These are phyloP conservation scores for Pristis pectinata DNA, from an alignment of 2,797 vertebrate genomes.

Conservation along the genomic window DNA sequence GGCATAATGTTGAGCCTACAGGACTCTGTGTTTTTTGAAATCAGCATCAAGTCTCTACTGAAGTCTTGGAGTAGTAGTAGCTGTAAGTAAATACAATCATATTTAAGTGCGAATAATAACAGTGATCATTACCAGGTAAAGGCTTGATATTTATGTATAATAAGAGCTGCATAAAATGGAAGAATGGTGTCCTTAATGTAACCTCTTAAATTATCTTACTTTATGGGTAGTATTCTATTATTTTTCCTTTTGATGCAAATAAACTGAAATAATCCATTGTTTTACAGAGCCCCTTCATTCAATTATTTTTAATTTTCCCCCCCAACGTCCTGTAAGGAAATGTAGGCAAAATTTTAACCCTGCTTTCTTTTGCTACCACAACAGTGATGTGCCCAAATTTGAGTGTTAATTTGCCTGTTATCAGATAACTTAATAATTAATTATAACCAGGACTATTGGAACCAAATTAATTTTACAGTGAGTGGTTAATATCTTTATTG, in stretches of 20 bases:
- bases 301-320: neutral
- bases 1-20: slow-evolving; percentile 88
- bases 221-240: neutral
- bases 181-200: neutral
- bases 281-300: neutral
- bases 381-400: too few relatives aligned
- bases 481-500: neutral
- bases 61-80: slow-evolving; percentile 85
- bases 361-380: neutral
- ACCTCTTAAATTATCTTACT: neutral
- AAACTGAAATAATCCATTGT: neutral
- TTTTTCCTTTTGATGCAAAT: neutral
- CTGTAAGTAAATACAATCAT: slow-evolving; percentile 69
- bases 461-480: neutral
- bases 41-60: slow-evolving; percentile 95
- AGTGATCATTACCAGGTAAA: neutral
- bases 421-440: neutral
- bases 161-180: slow-evolving; percentile 11
- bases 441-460: neutral
- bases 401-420: neutral
- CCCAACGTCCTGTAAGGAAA: neutral
- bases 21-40: slow-evolving; percentile 95
- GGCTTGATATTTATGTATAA: neutral
- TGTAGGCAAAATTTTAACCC: neutral
- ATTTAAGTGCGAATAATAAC: neutral